These are phyloP conservation scores for Masticophis lateralis DNA, from an alignment of 2,797 vertebrate species.

Conservation along the genomic window DNA sequence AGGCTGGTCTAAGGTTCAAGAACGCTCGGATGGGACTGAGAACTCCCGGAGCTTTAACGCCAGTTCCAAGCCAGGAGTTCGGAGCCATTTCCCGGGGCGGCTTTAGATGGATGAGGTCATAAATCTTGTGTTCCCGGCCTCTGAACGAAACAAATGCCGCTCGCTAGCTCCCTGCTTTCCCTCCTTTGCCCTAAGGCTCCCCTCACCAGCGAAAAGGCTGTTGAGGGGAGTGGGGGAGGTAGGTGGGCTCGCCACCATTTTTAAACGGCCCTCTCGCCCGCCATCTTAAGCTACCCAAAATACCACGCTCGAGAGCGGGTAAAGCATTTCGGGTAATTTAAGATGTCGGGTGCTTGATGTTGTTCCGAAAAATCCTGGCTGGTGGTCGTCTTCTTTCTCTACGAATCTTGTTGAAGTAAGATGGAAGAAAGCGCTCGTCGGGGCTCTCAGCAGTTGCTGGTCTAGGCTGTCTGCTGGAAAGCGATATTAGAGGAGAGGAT, in stretches of 20 bases:
- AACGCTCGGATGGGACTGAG: background rate
- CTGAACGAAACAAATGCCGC: background rate
- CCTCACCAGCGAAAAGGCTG: background rate
- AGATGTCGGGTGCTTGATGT: background rate
- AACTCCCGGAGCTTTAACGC: background rate
- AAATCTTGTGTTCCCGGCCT: background rate
- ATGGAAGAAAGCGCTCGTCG: background rate
- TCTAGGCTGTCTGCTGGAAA: background rate
- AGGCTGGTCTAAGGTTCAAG: background rate
- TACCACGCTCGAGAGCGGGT: background rate
- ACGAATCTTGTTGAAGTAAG: background rate
- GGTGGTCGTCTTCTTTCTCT: background rate
- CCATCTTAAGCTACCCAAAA: background rate
- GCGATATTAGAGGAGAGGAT: background rate
- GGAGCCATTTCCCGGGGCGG: background rate
- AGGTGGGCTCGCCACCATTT: background rate
- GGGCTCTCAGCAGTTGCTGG: background rate
- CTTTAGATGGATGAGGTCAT: background rate
- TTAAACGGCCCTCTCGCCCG: background rate
- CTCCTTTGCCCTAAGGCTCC: background rate
- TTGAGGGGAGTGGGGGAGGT: accelerated
- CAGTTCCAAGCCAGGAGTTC: background rate
- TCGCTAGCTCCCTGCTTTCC: background rate
- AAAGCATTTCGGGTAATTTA: background rate
- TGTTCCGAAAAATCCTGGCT: accelerated